phyloP scores from a whole-genome alignment of 2,113 vertebrate genomes.

The Cranoglanis bouderius region DNA sequence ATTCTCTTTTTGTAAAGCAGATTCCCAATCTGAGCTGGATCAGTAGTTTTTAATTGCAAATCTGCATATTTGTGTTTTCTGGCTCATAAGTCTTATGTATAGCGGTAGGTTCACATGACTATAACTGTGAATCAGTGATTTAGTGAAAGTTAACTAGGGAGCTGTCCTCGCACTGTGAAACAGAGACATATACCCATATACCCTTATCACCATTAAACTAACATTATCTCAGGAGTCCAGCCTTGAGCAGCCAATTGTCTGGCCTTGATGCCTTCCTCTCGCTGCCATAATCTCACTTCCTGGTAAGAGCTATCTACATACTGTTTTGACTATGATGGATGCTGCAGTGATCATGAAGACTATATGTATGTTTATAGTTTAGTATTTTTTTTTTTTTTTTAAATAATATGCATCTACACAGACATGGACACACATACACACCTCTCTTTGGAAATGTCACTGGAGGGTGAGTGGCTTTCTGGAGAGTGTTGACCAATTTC shows the following conservation, averaged over 20 bases:
- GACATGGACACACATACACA: background rate
- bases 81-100: background rate
- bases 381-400: background rate
- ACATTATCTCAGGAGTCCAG: background rate
- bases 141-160: background rate
- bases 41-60: background rate
- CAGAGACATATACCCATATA: background rate
- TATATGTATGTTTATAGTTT: background rate
- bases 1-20: background rate
- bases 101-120: background rate
- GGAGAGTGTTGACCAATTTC: background rate
- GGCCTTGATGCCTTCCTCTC: conserved; percentile 11
- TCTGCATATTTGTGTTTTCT: background rate
- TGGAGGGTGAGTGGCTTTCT: background rate
- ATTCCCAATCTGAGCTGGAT: background rate
- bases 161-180: background rate
- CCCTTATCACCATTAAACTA: conserved; percentile 30
- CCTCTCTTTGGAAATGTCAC: background rate
- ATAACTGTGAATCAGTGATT: background rate
- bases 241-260: conserved; percentile 15
- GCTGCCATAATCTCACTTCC: background rate
- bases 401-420: background rate
- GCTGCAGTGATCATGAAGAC: background rate
- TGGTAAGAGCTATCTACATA: background rate
- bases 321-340: conserved; percentile 31